phyloP scores from a whole-genome alignment of 2,113 vertebrate genomes.

The Heloderma charlesbogerti region DNA sequence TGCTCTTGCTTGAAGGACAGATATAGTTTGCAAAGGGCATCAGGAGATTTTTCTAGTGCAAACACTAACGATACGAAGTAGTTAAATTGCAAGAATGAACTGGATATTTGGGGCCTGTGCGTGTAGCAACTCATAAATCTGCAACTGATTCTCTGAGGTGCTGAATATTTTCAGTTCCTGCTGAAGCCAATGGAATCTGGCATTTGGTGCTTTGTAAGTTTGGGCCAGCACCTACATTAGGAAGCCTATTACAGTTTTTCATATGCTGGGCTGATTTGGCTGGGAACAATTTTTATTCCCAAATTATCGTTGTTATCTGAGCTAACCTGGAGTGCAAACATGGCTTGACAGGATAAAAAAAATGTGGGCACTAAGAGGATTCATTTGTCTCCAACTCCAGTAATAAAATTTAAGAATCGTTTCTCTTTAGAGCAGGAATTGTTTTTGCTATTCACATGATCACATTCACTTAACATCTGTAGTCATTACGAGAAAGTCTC shows the following conservation, averaged over 20 bases:
- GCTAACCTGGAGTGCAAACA: neutral
- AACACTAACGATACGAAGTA: neutral
- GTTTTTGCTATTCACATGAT: neutral
- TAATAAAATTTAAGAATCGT: neutral
- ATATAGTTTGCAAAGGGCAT: neutral
- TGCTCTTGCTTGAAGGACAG: neutral
- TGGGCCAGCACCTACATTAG: neutral
- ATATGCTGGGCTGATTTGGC: neutral
- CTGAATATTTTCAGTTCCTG: constrained; percentile 6
- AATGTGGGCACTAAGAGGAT: neutral
- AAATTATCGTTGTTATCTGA: neutral
- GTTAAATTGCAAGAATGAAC: constrained; percentile 6
- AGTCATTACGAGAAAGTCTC: neutral
- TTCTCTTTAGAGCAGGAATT: neutral
- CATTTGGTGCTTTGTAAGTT: neutral
- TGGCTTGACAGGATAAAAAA: neutral
- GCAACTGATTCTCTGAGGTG: neutral
- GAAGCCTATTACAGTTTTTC: neutral
- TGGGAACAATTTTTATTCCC: neutral
- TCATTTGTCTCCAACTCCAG: neutral
- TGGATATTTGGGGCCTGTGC: neutral
- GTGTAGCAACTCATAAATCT: constrained; percentile 13
- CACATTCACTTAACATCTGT: neutral
- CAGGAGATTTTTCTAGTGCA: constrained; percentile 4
- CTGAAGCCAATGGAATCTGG: neutral